phyloP scores from a whole-genome alignment of 2,888 invertebrate species.

The Amiota minor region DNA sequence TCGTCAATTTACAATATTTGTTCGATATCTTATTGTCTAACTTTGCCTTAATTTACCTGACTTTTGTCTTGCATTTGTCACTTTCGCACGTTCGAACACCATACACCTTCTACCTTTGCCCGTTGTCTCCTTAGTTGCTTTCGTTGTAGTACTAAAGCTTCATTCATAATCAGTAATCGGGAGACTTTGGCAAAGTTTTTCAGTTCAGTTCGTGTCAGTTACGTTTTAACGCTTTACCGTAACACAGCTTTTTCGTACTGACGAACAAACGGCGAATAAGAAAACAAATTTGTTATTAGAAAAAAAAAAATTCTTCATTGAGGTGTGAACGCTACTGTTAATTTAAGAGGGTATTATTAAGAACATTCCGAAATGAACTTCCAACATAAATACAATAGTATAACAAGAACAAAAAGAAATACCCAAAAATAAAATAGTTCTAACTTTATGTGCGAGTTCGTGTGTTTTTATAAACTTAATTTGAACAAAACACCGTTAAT shows the following conservation, averaged over 20 bases:
- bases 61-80: background rate
- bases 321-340: slow-evolving; percentile 11
- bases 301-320: background rate
- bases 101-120: slow-evolving; percentile 37
- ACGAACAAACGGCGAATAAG: slow-evolving; percentile 24
- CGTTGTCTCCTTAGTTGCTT: slow-evolving; percentile 6
- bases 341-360: background rate
- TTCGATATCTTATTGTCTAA: slow-evolving; percentile 24
- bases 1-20: too few species aligned
- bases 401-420: background rate
- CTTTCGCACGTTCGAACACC: slow-evolving; percentile 31
- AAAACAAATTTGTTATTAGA: slow-evolving; percentile 15
- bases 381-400: background rate
- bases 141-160: background rate
- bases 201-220: slow-evolving; percentile 52
- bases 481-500: slow-evolving; percentile 50
- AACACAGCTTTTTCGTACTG: slow-evolving; percentile 53
- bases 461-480: background rate
- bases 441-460: background rate
- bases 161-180: slow-evolving; percentile 46
- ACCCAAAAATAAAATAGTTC: slow-evolving; percentile 47
- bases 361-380: background rate
- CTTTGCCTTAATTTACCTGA: background rate
- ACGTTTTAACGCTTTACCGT: slow-evolving; percentile 66
- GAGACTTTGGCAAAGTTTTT: slow-evolving; percentile 17